Evolutionary conservation across 2,113 vertebrate genomes (phyloP), one percentile per base, ranked within the genome.

Genomic region (Cyphomyrus plagiostoma): DNA sequence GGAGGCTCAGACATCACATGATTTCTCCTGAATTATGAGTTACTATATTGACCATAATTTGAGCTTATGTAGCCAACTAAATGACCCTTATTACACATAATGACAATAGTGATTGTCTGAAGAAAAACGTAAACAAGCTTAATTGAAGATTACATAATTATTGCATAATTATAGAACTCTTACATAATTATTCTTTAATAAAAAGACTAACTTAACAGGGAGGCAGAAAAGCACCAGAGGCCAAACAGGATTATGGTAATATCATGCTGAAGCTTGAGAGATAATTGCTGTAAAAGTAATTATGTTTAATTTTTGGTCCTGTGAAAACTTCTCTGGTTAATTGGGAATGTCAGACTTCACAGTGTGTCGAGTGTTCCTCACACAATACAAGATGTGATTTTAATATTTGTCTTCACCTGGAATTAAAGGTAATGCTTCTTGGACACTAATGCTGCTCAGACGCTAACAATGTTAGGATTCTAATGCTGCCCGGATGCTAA

Each of bases 91-190:
- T 62, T 15, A 45, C 19, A 66, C 19, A 62, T 50, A 66, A 88
- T 62, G 15, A 89, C 45, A 80, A 50, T 15, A 35, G n/a, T 5
- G 46, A 19, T 80, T 77, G 30, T 77, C 70, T 46, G 53, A 49
- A 77, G 39, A 66, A 45, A 77, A 80, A 50, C 8, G 30, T 46
- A 66, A n/a, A 66, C 30, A 66, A 88, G 46, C 56, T 45, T 62
- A 45, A 62, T n/a, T 88, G 30, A 35, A 30, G 62, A 88, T 89
- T 56, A 84, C 50, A 89, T 84, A 85, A 83, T 62, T 89, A 89
- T 49, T 89, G 62, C 45, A 86, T 89, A 89, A 85, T 84, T 89
- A 58, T 66, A 82, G n/a, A 52, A 87, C 46, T 35, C 23, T 88
- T 62, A 88, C 39, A 23, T 88, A 88, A 88, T 62, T 66, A 88